Evolutionary conservation across 2,888 invertebrate genomes (phyloP).

Genomic region (Anorthoa munda): DNA sequence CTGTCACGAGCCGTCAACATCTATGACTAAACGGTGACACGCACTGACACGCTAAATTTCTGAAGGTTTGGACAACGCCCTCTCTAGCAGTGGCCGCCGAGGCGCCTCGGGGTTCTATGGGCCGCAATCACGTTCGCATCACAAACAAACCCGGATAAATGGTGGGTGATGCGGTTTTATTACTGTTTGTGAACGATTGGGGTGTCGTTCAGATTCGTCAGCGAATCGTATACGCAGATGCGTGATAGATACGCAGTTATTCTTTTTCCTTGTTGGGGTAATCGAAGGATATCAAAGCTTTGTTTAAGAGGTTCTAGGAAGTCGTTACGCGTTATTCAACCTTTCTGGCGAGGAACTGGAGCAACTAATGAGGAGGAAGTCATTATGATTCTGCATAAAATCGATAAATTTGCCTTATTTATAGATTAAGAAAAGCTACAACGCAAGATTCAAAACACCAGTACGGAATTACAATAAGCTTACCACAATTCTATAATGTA

Average conservation of each 20-base stretch:
- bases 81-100: neutral
- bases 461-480: neutral
- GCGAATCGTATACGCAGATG: constrained; percentile 54
- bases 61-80: neutral
- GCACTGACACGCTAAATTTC: no score
- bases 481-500: neutral
- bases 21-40: no score
- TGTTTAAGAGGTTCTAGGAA: constrained; percentile 23
- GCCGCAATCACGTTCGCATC: constrained; percentile 75
- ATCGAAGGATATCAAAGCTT: constrained; percentile 26
- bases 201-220: constrained; percentile 51
- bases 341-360: neutral
- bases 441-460: neutral
- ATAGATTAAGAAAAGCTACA: neutral
- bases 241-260: constrained; percentile 39
- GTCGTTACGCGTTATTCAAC: constrained; percentile 23
- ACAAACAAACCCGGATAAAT: constrained; percentile 79
- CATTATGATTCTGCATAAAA: constrained; percentile 19
- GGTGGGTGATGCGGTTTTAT: constrained; percentile 75
- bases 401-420: neutral
- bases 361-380: constrained; percentile 10
- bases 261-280: constrained; percentile 33
- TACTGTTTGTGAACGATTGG: constrained; percentile 69
- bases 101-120: constrained; percentile 16
- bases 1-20: no score